These are phyloP conservation scores for Acarapis woodi DNA, from an alignment of 1,140 invertebrate species.

Conservation along the genomic window DNA sequence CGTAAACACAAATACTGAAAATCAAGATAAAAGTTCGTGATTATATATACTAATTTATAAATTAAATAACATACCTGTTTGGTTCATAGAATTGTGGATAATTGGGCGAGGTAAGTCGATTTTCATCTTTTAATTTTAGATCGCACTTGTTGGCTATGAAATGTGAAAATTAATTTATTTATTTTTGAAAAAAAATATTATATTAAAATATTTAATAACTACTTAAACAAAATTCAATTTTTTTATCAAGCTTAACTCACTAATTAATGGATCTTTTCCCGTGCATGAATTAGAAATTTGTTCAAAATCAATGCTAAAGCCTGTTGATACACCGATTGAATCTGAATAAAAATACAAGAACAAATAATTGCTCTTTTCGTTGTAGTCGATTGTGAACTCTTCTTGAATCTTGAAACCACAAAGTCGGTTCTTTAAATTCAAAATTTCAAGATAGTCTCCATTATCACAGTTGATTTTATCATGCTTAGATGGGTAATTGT, in stretches of 20 bases:
- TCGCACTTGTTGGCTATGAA: slow-evolving; percentile 4
- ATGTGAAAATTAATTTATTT: not conserved
- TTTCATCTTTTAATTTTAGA: not conserved
- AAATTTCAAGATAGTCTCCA: slow-evolving; percentile 12
- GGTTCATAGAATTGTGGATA: slow-evolving; percentile 3
- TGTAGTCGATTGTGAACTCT: too few relatives aligned
- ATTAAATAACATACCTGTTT: too few relatives aligned
- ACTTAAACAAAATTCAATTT: too few relatives aligned
- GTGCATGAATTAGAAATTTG: slow-evolving; percentile 13
- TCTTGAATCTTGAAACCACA: slow-evolving; percentile 8
- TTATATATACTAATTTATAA: too few relatives aligned
- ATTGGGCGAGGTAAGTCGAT: slow-evolving; percentile 1
- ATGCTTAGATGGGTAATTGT: not conserved
- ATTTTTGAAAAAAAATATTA: not conserved
- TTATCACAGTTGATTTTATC: not conserved
- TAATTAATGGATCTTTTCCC: too few relatives aligned
- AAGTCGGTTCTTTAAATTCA: slow-evolving; percentile 9
- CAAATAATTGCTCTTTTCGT: slow-evolving; percentile 7
- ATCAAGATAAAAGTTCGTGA: too few relatives aligned
- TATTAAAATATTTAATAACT: not conserved
- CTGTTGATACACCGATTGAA: slow-evolving; percentile 8
- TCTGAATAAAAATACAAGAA: slow-evolving; percentile 12
- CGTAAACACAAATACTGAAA: slow-evolving; percentile 10
- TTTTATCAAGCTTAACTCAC: too few relatives aligned
- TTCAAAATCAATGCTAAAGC: slow-evolving; percentile 12